Conservation (phyloP, 2,888 invertebrate genomes). For the Scaptomyza parva region DNA sequence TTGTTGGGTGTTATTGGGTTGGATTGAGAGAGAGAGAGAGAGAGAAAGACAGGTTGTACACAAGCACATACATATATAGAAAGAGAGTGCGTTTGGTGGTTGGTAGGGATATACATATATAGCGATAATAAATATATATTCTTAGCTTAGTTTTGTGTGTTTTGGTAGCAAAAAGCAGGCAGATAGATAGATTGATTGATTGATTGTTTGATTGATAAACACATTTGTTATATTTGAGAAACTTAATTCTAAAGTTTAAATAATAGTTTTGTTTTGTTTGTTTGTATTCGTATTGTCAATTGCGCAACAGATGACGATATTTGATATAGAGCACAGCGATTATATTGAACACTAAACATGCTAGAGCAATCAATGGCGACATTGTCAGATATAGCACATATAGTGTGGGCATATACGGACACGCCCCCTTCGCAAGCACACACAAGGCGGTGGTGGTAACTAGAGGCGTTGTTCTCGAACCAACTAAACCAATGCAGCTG, state of each 20-base stretch:
- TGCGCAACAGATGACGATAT: constrained; percentile 67
- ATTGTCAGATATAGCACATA: constrained; percentile 82
- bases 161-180: constrained; percentile 30
- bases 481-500: constrained; percentile 74
- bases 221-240: constrained; percentile 16
- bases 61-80: constrained; percentile 33
- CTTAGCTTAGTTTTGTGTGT: not conserved
- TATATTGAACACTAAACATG: constrained; percentile 82
- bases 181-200: constrained; percentile 22
- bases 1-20: constrained; percentile 34
- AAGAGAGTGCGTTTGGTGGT: constrained; percentile 6
- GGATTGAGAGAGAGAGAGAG: too few relatives aligned
- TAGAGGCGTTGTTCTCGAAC: constrained; percentile 52
- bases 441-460: constrained; percentile 73
- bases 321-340: constrained; percentile 75
- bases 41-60: constrained; percentile 49
- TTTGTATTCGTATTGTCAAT: constrained; percentile 23
- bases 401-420: constrained; percentile 82
- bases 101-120: constrained; percentile 36
- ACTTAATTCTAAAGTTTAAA: constrained; percentile 20
- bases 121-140: constrained; percentile 31
- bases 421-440: constrained; percentile 82
- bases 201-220: constrained; percentile 1
- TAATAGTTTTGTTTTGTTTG: not conserved
- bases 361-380: constrained; percentile 82